Percentiles rank a stretch among this genome's conserved stretches.
Conservation (phyloP, 2,888 invertebrate species). For the Mimas tiliae region DNA sequence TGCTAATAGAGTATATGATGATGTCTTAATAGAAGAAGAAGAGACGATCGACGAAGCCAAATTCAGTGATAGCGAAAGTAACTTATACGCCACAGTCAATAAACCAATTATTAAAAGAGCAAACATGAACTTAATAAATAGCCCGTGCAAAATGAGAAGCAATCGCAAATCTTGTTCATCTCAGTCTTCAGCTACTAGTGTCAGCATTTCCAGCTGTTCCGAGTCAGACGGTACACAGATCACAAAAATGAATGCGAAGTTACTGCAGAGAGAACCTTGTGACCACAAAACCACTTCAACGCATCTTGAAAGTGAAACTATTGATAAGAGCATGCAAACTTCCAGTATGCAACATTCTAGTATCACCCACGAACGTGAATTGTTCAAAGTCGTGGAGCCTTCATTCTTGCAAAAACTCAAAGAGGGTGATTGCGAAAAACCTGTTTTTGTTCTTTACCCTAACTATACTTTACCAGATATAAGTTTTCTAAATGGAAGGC, state of each 20-base stretch:
- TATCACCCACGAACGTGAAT: constrained; percentile 72
- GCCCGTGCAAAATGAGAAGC: constrained; percentile 71
- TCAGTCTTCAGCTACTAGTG: constrained; percentile 81
- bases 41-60: constrained; percentile 73
- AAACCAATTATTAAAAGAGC: constrained; percentile 73
- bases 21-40: constrained; percentile 78
- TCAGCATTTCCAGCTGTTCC: constrained; percentile 82
- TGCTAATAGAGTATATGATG: constrained; percentile 75
- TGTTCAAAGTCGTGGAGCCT: constrained; percentile 87
- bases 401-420: constrained; percentile 89
- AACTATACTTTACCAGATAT: constrained; percentile 95
- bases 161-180: constrained; percentile 75
- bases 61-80: constrained; percentile 71
- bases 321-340: constrained; percentile 91
- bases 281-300: constrained; percentile 81
- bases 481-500: constrained; percentile 88
- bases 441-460: constrained; percentile 95
- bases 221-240: constrained; percentile 83
- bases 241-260: constrained; percentile 75
- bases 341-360: constrained; percentile 78
- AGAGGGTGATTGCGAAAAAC: constrained; percentile 87
- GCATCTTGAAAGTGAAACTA: constrained; percentile 82
- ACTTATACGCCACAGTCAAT: constrained; percentile 79
- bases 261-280: constrained; percentile 66
- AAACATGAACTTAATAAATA: constrained; percentile 83